Evolutionary conservation across 2,888 invertebrate species (phyloP), one percentile per base, ranked within the genome.

Genomic region (Cephus rjabovi): DNA sequence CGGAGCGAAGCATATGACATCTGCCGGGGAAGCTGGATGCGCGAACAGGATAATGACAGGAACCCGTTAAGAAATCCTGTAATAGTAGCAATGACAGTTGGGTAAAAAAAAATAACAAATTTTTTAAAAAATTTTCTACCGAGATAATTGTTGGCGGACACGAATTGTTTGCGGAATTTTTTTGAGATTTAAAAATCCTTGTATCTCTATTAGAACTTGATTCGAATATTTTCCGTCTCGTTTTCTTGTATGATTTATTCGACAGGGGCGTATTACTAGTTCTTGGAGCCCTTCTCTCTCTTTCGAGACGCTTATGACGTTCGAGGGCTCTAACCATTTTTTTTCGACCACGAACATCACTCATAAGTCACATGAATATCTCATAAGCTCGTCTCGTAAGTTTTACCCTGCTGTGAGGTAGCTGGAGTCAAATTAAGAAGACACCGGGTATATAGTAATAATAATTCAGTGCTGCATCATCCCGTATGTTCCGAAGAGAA

Each of bases 1-100:
- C 75, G 35, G 23, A 15, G 11, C 33, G 9, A 77, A 79, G 75
- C 87, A 89, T 85, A 87, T 88, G 87, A 89, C 86, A 88, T 86
- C 85, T 88, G 86, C 83, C 83, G 83, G 82, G 23, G 23, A 56
- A 56, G 23, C 23, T 56, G 56, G 56, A 23, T 56, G 23, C 6
- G 71, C 30, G 30, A 71, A 12, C 31, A 31, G 33, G 31, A 71
- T 56, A 23, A 56, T 56, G 9, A 56, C 56, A 56, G 56, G 23
- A 56, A 56, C 23, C 40, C 56, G 9, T 56, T 56, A 56, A 15
- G 15, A 56, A 56, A 56, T 23, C 56, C 9, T 9, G 2, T 2
- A 23, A 15, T 6, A 56, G 56, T 56, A 23, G 1, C 9, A 56
- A 56, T 56, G 56, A 56, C 56, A 56, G 56, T 56, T 23, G 9